Percentiles rank a stretch among this genome's conserved stretches.
Evolutionary conservation across 2,797 vertebrate species (phyloP).

Genomic region (Paratrypauchen microcephalus): DNA sequence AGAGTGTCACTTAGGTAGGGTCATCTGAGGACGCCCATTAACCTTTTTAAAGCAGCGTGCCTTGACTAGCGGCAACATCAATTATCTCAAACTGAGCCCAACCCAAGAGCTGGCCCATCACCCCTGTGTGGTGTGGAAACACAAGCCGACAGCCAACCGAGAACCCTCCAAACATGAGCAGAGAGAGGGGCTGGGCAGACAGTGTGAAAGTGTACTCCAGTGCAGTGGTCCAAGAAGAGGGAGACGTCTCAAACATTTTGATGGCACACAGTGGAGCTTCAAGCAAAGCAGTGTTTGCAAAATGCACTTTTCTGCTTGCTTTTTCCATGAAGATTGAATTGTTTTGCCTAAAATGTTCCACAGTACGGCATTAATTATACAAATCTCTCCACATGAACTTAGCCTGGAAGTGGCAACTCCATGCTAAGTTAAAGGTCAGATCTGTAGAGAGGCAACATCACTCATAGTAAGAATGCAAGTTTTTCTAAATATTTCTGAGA

Average conservation of each 20-base stretch:
- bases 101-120: conserved; percentile 23
- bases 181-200: conserved; percentile 64
- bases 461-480: too few species aligned
- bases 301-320: too few species aligned
- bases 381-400: too few species aligned
- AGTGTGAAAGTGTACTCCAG: conserved; percentile 64
- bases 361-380: neutral
- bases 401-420: too few species aligned
- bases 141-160: conserved; percentile 39
- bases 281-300: neutral
- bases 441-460: too few species aligned
- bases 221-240: conserved; percentile 21
- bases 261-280: neutral
- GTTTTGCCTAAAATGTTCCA: too few species aligned
- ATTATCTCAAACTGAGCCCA: neutral
- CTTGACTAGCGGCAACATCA: neutral
- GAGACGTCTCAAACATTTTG: neutral
- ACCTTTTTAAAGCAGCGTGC: neutral
- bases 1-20: conserved; percentile 16
- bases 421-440: too few species aligned
- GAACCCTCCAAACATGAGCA: conserved; percentile 59
- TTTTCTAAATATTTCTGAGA: too few species aligned
- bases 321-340: too few species aligned
- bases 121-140: conserved; percentile 37
- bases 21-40: conserved; percentile 15